Percentiles rank a stretch among this genome's conserved stretches.
Conservation (phyloP, 2,888 invertebrate genomes). For the Bugula neritina region DNA sequence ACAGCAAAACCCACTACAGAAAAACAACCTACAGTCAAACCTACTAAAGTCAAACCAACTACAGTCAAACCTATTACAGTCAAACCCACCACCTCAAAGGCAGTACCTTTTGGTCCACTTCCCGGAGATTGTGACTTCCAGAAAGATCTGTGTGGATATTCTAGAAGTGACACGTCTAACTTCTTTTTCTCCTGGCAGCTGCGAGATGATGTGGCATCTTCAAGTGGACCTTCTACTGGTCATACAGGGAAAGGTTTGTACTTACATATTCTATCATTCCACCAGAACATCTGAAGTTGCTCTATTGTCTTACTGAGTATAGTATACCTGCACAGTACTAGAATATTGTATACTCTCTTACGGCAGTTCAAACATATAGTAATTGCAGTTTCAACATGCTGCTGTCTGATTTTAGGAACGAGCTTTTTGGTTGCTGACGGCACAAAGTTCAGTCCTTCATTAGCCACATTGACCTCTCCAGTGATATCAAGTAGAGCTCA, state of each 20-base stretch:
- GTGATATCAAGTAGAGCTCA: not conserved
- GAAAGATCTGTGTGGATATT: not conserved
- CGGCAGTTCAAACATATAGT: no score
- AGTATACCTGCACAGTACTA: no score
- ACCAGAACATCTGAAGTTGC: no score
- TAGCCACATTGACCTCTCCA: not conserved
- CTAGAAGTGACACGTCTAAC: not conserved
- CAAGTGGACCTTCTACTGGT: not conserved
- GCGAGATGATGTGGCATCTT: not conserved
- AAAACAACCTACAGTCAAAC: constrained; percentile 27
- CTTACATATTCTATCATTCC: no score
- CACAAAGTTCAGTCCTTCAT: not conserved
- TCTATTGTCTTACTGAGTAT: no score
- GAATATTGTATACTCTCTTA: no score
- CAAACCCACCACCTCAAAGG: constrained; percentile 28
- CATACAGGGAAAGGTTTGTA: not conserved
- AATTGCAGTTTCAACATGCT: no score
- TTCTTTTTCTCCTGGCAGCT: not conserved
- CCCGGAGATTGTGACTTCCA: constrained; percentile 7
- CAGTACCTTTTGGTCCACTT: no score
- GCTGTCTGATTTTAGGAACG: not conserved
- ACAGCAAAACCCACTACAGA: constrained; percentile 28
- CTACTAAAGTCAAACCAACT: not conserved
- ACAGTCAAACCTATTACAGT: not conserved
- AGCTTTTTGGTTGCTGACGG: not conserved